phyloP scores from a whole-genome alignment of 1,140 invertebrate genomes.

The Pararge aegeria region DNA sequence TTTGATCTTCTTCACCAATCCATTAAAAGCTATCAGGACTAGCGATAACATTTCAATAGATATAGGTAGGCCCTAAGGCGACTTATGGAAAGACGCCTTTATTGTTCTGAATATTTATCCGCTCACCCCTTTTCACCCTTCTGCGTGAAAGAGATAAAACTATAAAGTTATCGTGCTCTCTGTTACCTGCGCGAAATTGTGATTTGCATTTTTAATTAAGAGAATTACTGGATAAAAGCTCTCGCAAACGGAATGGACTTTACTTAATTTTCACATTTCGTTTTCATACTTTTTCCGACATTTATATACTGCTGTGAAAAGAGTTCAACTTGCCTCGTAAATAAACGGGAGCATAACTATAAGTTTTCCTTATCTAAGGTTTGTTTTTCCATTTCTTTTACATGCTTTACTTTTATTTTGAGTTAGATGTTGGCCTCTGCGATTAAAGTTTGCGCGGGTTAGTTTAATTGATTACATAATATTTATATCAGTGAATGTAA shows the following conservation, averaged over 20 bases:
- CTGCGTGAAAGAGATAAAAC: not conserved
- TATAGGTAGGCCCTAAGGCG: no score
- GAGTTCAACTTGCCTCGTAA: not conserved
- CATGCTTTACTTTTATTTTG: not conserved
- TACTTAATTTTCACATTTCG: not conserved
- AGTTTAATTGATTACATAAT: no score
- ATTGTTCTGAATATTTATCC: conserved; percentile 4
- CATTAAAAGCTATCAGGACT: no score
- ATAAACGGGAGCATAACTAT: not conserved
- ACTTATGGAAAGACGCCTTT: not conserved
- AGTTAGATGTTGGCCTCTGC: no score
- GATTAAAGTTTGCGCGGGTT: no score
- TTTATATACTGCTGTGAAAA: not conserved
- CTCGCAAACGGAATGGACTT: not conserved
- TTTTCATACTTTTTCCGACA: not conserved
- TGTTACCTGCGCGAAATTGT: not conserved
- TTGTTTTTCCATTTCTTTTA: not conserved
- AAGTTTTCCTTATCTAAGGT: not conserved
- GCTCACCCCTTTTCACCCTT: not conserved
- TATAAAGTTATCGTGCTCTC: not conserved
- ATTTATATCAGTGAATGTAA: no score
- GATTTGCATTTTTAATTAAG: conserved; percentile 8
- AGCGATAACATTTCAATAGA: no score
- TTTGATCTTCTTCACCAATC: no score
- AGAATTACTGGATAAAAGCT: not conserved